phyloP scores from a whole-genome alignment of 2,888 invertebrate species.

The Meteorus cinctellus region DNA sequence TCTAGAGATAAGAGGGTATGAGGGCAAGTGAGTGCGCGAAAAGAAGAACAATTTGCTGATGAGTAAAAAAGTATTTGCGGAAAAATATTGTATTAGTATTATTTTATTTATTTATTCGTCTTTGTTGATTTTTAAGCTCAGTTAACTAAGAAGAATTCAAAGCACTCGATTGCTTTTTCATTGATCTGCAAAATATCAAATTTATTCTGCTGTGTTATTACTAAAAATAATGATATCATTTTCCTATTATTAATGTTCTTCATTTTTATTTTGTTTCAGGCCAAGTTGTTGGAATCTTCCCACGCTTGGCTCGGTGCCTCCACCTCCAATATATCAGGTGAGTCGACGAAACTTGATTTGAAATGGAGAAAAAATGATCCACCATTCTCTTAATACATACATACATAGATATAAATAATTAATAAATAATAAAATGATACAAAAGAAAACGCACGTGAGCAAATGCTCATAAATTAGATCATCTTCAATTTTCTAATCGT shows the following conservation, averaged over 20 bases:
- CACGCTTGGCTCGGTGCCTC: conserved; percentile 95
- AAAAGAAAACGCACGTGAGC: too few relatives aligned
- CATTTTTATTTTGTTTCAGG: conserved; percentile 80
- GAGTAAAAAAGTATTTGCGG: conserved; percentile 5
- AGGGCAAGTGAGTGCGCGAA: background rate
- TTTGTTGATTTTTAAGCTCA: too few relatives aligned
- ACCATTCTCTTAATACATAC: background rate
- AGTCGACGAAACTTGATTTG: conserved; percentile 73
- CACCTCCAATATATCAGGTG: conserved; percentile 93
- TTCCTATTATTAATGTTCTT: conserved; percentile 28
- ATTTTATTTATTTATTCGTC: too few relatives aligned
- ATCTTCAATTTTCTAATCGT: too few relatives aligned
- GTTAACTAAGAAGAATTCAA: too few relatives aligned
- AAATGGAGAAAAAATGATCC: conserved; percentile 28
- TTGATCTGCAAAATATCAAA: too few relatives aligned
- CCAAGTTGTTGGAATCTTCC: conserved; percentile 92
- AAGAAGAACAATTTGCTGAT: conserved; percentile 22
- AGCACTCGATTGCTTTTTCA: too few relatives aligned
- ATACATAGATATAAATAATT: background rate
- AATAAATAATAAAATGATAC: background rate
- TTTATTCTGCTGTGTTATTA: too few relatives aligned
- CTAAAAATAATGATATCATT: background rate
- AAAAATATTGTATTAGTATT: too few relatives aligned
- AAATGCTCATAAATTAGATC: too few relatives aligned
- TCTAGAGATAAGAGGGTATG: conserved; percentile 24